Base-by-base conservation (phyloP, 2,113 vertebrate genomes). In the Dicerorhinus sumatrensis region DNA sequence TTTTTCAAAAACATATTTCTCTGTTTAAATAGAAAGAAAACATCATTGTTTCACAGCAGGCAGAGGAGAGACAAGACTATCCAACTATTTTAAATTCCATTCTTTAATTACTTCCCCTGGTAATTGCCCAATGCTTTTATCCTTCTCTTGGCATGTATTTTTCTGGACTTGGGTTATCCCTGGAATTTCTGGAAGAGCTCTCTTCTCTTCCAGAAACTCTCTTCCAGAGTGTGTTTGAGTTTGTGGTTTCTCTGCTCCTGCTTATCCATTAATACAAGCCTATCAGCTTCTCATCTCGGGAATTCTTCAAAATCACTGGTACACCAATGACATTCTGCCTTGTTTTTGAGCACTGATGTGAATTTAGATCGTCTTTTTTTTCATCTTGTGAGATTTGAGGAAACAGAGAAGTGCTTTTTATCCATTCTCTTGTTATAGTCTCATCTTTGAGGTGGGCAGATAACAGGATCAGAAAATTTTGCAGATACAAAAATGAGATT, bases 101-200 rank as follows among this genome's bases (percentile, higher is more conserved):
- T 39, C 31, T 96, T 93, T 62, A 86, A 70, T 92, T 54, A 62
- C 73, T 93, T 96, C 77, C 31, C 76, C 58, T 95, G 62, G 54
- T 63, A 72, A 67, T 81, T 83, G 31, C 27, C 73, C 58, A n/a
- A 5, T 31, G 36, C 8, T 18, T 82, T 92, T 79, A 69, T 54
- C 20, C 25, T 79, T 8, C 27, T 70, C 21, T 89, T 18, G 23
- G 16, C 29, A 3, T 85, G 8, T 36, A 29, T 82, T 42, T 97
- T 92, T 33, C 63, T 63, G 21, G 87, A 5, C 9, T 60, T 67
- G 31, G 7, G 31, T 85, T 54, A 79, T 77, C 6, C 36, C 21
- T 69, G 62, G 58, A 56, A 91, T 87, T 95, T 96, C 51, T 48
- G 31, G 46, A 91, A 89, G 16, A 62, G 3, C 17, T 82, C 18